These are phyloP conservation scores for Casuarius casuarius DNA, from an alignment of 2,113 vertebrate genomes.

Conservation along the genomic window DNA sequence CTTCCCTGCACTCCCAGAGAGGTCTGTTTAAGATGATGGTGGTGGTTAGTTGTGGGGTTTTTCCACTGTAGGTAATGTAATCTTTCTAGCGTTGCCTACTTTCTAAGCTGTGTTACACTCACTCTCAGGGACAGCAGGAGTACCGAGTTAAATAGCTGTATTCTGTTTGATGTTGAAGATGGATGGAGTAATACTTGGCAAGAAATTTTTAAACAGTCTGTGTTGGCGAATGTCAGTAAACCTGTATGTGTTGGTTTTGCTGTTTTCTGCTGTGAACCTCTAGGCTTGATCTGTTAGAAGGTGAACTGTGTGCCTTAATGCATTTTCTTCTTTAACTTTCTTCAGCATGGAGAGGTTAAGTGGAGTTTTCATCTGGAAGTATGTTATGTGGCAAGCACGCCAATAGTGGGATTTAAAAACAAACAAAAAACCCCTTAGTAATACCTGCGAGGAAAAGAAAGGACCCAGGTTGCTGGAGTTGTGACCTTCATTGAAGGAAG, in stretches of 20 bases:
- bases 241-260: background rate
- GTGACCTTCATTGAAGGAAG: background rate
- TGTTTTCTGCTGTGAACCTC: background rate
- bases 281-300: background rate
- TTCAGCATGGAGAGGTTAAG: background rate
- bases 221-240: background rate
- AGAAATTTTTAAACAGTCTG: background rate
- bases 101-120: background rate
- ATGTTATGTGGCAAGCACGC: background rate
- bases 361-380: background rate
- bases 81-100: background rate
- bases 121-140: background rate
- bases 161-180: background rate
- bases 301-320: background rate
- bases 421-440: background rate
- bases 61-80: background rate
- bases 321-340: background rate
- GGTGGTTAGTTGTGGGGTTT: background rate
- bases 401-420: background rate
- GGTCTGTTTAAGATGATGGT: background rate
- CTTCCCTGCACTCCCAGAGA: background rate
- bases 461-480: background rate
- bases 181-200: background rate
- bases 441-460: background rate
- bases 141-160: rapidly evolving